A percentile compares a stretch with the other conserved stretches of the same genome.
These are phyloP conservation scores for Eulithis prunata DNA, from an alignment of 2,888 invertebrate genomes.

Conservation along the genomic window DNA sequence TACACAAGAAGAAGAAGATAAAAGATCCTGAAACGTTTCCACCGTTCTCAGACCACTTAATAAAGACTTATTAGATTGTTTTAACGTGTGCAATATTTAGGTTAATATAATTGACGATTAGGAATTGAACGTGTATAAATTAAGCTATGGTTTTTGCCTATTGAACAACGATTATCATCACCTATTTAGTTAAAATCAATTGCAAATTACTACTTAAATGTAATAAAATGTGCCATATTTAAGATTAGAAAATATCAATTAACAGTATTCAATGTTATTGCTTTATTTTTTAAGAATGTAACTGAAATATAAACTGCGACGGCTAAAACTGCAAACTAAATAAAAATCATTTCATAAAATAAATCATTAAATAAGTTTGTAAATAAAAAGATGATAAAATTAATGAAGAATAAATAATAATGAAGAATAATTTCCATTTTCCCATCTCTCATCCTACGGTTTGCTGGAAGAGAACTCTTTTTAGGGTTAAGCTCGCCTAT, in stretches of 20 bases:
- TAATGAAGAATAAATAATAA: no score
- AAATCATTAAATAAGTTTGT: constrained; percentile 15
- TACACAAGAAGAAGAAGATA: constrained; percentile 72
- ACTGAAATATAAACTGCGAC: constrained; percentile 2
- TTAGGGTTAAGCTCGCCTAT: no score
- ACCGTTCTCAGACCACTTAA: constrained; percentile 73
- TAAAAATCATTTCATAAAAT: background rate
- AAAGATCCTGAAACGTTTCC: constrained; percentile 62
- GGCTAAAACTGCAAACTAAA: background rate
- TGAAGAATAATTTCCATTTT: no score
- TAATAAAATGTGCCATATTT: constrained; percentile 24
- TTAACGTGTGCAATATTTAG: constrained; percentile 35
- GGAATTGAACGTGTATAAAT: constrained; percentile 12
- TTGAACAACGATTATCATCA: background rate
- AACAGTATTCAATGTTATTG: constrained; percentile 4
- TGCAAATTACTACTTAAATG: constrained; percentile 1
- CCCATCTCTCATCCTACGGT: no score
- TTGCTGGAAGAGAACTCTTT: no score
- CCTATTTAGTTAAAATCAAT: background rate
- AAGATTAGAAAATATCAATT: constrained; percentile 13
- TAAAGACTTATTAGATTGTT: constrained; percentile 72
- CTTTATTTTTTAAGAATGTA: constrained; percentile 20
- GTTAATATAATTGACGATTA: constrained; percentile 13
- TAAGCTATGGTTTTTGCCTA: background rate
- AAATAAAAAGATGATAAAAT: constrained; percentile 7